These are phyloP conservation scores for Crotalus tigris DNA, from an alignment of 2,113 vertebrate species.

Conservation along the genomic window DNA sequence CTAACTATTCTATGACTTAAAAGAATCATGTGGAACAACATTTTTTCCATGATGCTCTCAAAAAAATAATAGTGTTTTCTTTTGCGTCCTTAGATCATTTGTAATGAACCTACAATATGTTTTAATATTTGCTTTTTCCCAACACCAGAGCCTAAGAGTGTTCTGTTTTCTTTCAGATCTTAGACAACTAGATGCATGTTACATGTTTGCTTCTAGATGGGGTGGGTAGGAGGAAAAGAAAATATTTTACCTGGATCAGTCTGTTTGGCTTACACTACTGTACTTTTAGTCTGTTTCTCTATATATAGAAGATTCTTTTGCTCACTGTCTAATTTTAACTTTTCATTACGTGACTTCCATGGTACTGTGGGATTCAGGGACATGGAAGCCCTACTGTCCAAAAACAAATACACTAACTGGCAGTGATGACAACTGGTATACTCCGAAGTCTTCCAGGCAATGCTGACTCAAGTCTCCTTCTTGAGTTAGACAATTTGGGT, in stretches of 20 bases:
- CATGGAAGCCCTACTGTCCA: background rate
- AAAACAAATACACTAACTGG: background rate
- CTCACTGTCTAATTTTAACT: constrained; percentile 27
- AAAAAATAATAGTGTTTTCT: background rate
- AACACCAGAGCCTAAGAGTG: background rate
- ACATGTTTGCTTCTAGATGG: background rate
- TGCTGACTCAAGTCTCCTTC: background rate
- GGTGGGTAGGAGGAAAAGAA: background rate
- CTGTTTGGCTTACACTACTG: constrained; percentile 1
- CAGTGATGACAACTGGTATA: background rate
- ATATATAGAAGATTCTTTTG: constrained; percentile 32
- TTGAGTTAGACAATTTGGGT: background rate
- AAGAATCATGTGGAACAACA: background rate
- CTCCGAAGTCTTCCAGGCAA: background rate
- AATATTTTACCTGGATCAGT: background rate
- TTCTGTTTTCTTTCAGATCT: constrained; percentile 26
- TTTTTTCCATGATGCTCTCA: background rate
- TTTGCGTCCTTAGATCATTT: background rate
- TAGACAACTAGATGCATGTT: background rate
- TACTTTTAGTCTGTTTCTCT: constrained; percentile 16
- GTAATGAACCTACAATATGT: background rate
- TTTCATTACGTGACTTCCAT: constrained; percentile 12
- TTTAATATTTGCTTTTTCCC: background rate
- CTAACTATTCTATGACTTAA: background rate
- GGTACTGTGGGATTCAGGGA: background rate